Conservation (phyloP, 2,113 vertebrate species). For the Halichoeres trimaculatus region DNA sequence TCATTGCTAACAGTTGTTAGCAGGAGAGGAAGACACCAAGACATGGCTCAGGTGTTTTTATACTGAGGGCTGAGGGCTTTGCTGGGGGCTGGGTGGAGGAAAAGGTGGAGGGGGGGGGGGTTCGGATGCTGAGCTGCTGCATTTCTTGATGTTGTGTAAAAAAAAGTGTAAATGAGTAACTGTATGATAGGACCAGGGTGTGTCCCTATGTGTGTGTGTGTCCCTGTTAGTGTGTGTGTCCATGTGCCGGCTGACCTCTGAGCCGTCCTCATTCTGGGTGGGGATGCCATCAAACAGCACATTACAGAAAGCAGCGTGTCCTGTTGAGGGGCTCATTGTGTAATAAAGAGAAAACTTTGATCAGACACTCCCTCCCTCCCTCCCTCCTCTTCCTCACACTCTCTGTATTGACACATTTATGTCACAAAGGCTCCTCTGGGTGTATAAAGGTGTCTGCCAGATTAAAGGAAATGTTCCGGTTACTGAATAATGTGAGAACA, state of each 20-base stretch:
- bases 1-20: conserved; percentile 71
- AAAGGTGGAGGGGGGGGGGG: background rate
- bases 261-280: conserved; percentile 57
- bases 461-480: background rate
- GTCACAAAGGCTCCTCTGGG: background rate
- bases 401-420: background rate
- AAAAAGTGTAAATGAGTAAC: conserved; percentile 74
- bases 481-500: too few species aligned
- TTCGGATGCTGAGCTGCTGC: conserved; percentile 25
- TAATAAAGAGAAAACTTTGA: conserved; percentile 58
- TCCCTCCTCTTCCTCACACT: background rate
- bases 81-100: background rate
- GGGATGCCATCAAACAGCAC: conserved; percentile 39
- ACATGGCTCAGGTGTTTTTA: conserved; percentile 49
- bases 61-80: background rate
- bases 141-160: conserved; percentile 10
- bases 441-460: background rate
- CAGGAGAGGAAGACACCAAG: conserved; percentile 14
- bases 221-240: too few species aligned
- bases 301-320: conserved; percentile 23
- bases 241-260: conserved; percentile 40
- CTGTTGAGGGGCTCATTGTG: conserved; percentile 20
- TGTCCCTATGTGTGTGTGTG: conserved; percentile 26
- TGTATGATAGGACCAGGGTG: conserved; percentile 58
- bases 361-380: conserved; percentile 17